A percentile compares a stretch with the other conserved stretches of the same genome.
Conservation (phyloP, 2,888 invertebrate species). For the Tetramorium bicarinatum region DNA sequence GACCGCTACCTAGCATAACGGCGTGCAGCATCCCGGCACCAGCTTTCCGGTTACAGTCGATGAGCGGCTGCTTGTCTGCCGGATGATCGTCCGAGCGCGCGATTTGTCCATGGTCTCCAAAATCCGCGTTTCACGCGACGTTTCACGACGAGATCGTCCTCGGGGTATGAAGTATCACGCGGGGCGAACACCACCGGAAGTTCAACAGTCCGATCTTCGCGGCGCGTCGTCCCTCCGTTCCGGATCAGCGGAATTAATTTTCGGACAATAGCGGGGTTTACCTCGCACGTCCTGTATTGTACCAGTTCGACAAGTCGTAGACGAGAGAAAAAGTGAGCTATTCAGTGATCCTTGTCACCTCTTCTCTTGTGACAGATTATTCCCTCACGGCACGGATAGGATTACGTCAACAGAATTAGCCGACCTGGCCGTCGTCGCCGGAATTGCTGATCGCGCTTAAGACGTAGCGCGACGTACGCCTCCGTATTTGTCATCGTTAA, state of each 20-base stretch:
- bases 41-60: slow-evolving; percentile 48
- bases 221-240: neutral
- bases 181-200: too few relatives aligned
- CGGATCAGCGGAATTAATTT: neutral
- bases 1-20: slow-evolving; percentile 82
- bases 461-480: neutral
- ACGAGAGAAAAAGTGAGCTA: neutral
- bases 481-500: neutral
- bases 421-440: slow-evolving; percentile 20
- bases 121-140: slow-evolving; percentile 17
- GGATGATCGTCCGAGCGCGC: slow-evolving; percentile 39
- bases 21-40: slow-evolving; percentile 81
- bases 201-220: neutral
- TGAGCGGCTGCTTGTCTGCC: slow-evolving; percentile 58
- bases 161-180: neutral
- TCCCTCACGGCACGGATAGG: neutral
- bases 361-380: neutral
- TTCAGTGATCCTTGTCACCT: neutral
- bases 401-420: neutral
- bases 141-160: neutral
- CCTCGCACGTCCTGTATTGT: neutral
- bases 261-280: neutral
- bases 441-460: neutral
- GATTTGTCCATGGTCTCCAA: slow-evolving; percentile 66
- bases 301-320: too few relatives aligned